Conservation (phyloP, 1,140 invertebrate species). For the Lerema accius region DNA sequence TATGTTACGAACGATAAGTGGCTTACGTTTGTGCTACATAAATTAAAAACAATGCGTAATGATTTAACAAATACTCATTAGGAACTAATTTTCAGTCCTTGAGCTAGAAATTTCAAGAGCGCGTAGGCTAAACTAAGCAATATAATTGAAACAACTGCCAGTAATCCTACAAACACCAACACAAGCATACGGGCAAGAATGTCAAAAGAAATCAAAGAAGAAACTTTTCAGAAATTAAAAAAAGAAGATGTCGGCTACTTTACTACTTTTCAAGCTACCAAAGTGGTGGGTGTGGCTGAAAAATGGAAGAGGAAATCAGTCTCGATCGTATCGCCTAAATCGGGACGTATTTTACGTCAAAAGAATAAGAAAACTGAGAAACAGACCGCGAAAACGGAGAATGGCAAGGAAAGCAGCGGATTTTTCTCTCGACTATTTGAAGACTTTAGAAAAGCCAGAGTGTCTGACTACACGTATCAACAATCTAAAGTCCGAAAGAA, state of each 20-base stretch:
- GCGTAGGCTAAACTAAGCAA: conserved; percentile 27
- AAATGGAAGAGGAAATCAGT: conserved; percentile 67
- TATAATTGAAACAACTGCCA: conserved; percentile 36
- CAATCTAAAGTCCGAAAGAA: conserved; percentile 52
- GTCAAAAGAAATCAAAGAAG: conserved; percentile 37
- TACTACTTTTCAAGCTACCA: conserved; percentile 49
- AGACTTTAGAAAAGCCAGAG: conserved; percentile 60
- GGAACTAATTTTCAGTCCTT: conserved; percentile 35
- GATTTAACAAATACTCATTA: conserved; percentile 28
- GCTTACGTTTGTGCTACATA: conserved; percentile 4
- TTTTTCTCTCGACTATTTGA: conserved; percentile 59
- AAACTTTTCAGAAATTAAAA: conserved; percentile 54
- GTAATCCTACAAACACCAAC: conserved; percentile 20
- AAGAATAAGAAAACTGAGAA: conserved; percentile 32
- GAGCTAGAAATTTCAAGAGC: conserved; percentile 37
- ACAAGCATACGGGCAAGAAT: conserved; percentile 6
- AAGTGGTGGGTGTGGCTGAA: conserved; percentile 40
- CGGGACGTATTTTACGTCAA: conserved; percentile 47
- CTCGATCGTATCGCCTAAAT: conserved; percentile 59
- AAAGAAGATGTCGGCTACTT: conserved; percentile 56
- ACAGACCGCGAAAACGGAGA: conserved; percentile 34
- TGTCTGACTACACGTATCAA: conserved; percentile 61
- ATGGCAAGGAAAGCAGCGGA: conserved; percentile 35
- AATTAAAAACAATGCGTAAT: conserved; percentile 12
- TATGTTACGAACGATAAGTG: conserved; percentile 1